phyloP scores from a whole-genome alignment of 2,888 invertebrate species.

The Patella caerulea region DNA sequence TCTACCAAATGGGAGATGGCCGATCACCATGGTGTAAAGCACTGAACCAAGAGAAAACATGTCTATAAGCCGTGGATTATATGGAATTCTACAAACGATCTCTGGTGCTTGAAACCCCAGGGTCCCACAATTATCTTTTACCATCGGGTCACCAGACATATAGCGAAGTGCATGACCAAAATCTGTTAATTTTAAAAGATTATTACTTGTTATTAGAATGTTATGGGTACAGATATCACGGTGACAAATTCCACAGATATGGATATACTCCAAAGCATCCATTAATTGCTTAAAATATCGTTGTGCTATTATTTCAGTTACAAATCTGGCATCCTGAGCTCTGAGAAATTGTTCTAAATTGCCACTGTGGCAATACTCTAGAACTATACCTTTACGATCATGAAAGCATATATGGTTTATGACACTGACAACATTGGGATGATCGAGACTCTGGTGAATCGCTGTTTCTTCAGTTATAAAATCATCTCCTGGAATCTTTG shows the following conservation, averaged over 20 bases:
- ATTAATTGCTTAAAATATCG: slow-evolving; percentile 60
- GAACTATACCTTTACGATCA: slow-evolving; percentile 53
- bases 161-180: slow-evolving; percentile 58
- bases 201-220: slow-evolving; percentile 56
- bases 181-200: slow-evolving; percentile 59
- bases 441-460: slow-evolving; percentile 54
- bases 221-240: slow-evolving; percentile 64
- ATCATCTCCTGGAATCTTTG: slow-evolving; percentile 34
- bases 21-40: slow-evolving; percentile 60
- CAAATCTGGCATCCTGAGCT: slow-evolving; percentile 55
- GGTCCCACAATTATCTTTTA: slow-evolving; percentile 53
- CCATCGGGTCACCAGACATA: slow-evolving; percentile 46
- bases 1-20: slow-evolving; percentile 55
- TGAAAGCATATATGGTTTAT: slow-evolving; percentile 51
- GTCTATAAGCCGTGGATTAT: slow-evolving; percentile 58
- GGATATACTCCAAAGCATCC: slow-evolving; percentile 55
- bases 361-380: slow-evolving; percentile 65
- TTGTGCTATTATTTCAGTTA: slow-evolving; percentile 58
- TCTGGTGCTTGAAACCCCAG: slow-evolving; percentile 63
- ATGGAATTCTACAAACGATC: slow-evolving; percentile 50
- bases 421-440: slow-evolving; percentile 57
- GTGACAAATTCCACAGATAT: slow-evolving; percentile 52
- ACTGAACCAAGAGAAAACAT: slow-evolving; percentile 63
- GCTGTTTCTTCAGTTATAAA: slow-evolving; percentile 56
- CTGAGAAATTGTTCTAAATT: slow-evolving; percentile 57